Percentiles rank a stretch among this genome's conserved stretches.
Conservation (phyloP, 2,113 vertebrate genomes). For the Dasypus novemcinctus region DNA sequence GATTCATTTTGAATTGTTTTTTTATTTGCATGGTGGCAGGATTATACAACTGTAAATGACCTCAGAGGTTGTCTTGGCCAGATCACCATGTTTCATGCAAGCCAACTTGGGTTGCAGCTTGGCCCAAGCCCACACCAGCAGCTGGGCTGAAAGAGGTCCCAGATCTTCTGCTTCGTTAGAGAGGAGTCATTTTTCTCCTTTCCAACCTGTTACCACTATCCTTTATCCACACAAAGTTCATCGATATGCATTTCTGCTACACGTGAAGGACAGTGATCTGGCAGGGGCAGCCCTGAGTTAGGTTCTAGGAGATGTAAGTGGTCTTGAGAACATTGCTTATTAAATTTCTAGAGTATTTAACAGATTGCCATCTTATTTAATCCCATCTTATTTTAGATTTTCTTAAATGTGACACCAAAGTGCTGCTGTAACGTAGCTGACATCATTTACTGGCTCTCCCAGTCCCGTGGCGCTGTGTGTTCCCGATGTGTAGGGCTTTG, state of each 20-base stretch:
- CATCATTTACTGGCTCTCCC: background rate
- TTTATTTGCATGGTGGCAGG: constrained; percentile 61
- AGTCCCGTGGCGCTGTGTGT: background rate
- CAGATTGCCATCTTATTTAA: background rate
- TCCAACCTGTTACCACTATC: background rate
- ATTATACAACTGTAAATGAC: background rate
- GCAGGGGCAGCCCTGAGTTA: background rate
- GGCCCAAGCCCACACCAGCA: background rate
- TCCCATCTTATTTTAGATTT: background rate
- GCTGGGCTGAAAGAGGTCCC: background rate
- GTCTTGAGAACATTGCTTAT: background rate
- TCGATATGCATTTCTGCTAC: accelerated
- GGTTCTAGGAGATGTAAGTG: background rate
- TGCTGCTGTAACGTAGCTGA: accelerated
- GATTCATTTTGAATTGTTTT: constrained; percentile 70
- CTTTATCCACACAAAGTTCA: background rate
- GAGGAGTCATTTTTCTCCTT: background rate
- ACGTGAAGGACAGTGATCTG: no score
- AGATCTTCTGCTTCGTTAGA: background rate
- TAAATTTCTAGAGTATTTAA: background rate
- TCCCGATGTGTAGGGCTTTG: background rate
- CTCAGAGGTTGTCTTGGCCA: background rate
- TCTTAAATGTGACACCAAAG: background rate
- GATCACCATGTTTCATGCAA: background rate
- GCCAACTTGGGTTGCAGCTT: accelerated